Percentiles rank a stretch among this genome's conserved stretches.
Conservation (phyloP, 2,113 vertebrate genomes). For the Amblyopsis rosae region DNA sequence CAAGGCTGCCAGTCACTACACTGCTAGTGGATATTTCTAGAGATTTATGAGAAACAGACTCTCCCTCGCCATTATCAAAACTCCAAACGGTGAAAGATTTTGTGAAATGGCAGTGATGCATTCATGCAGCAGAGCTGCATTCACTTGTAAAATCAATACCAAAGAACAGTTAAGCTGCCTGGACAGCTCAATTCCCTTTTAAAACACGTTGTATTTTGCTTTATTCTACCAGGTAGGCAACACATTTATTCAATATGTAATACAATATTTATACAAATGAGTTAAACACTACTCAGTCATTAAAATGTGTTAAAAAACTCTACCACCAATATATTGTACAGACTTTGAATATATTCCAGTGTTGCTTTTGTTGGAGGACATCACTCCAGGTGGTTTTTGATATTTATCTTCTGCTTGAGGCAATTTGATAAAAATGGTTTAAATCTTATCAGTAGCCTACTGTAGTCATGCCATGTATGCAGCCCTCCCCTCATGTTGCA, state of each 20-base stretch:
- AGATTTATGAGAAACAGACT: too few relatives aligned
- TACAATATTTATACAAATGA: background rate
- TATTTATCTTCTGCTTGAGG: slow-evolving; percentile 27
- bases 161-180: background rate
- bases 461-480: slow-evolving; percentile 27
- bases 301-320: background rate
- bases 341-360: slow-evolving; percentile 13
- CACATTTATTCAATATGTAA: background rate
- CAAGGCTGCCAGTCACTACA: too few relatives aligned
- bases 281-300: background rate
- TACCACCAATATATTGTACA: slow-evolving; percentile 5
- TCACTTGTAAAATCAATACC: background rate
- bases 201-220: background rate
- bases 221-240: background rate
- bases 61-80: too few relatives aligned
- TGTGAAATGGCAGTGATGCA: background rate
- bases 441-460: slow-evolving; percentile 15
- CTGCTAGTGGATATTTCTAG: too few relatives aligned
- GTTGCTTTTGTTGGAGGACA: background rate
- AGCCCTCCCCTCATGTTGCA: slow-evolving; percentile 18
- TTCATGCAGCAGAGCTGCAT: background rate
- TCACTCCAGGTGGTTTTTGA: background rate
- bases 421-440: slow-evolving; percentile 45
- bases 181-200: background rate
- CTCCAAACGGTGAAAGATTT: too few relatives aligned